Evolutionary conservation across 2,797 vertebrate genomes (phyloP), one percentile per base, ranked within the genome.

Genomic region (Loriculus beryllinus): DNA sequence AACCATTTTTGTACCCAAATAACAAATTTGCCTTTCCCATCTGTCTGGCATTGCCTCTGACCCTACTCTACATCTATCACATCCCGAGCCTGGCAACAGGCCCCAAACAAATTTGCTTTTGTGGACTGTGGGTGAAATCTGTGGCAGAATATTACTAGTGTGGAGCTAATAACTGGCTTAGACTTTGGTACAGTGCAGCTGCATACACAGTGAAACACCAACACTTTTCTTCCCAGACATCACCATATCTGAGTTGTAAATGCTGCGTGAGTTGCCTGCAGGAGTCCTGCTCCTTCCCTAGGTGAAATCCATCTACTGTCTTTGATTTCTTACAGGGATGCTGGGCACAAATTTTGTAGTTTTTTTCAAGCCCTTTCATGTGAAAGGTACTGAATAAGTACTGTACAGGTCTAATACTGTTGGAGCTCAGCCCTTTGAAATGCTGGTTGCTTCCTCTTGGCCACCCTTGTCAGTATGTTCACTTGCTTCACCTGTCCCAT

Each of bases 231-330:
- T 70, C 39, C 39, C 40, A 48, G 86, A 29, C 62, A 43, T 23
- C 0, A 0, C 52, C 0, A 0, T 11, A 31, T 23, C 31, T 0
- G 2, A 78, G 49, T 1, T 42, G 68, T 48, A 80, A 87, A 47
- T 6, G 35, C n/a, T 18, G 15, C 7, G 40, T 28, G 60, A 85
- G 31, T 7, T 77, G 21, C 1, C 49, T 80, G 56, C 47, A 82
- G 71, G 22, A 29, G 51, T 52, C 25, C 47, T 82, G 20, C 40
- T 68, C n/a, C 39, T 91, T 85, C 23, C 26, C 14, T 28, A 67
- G 35, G 20, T 63, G 37, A 86, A 86, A 67, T 28, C 42, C 43
- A 51, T 14, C 6, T 37, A 4, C 28, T 54, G 31, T n/a, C 37
- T 76, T 84, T 56, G 39, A 51, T 83, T 88, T 54, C 63, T 21